Evolutionary conservation across 2,888 invertebrate genomes (phyloP), one percentile per base, ranked within the genome.

Genomic region (Cheilosia variabilis): DNA sequence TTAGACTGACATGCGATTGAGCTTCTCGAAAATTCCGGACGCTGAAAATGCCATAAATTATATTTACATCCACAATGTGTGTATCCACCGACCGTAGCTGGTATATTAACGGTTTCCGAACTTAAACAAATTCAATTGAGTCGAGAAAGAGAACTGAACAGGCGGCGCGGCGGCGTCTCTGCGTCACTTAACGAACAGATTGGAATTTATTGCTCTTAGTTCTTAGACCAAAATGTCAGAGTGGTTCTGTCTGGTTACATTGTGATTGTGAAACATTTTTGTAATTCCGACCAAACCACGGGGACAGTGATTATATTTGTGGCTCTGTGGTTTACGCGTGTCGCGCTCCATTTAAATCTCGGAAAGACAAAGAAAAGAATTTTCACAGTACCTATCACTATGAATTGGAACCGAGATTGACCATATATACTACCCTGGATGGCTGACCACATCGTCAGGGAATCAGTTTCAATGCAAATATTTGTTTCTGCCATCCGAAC

Each of bases 391-490:
- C 43, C 22, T 4, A n/a, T n/a, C n/a, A n/a, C 27, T 27, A 6
- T 34, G 2, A 50, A 53, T 43, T 34, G 15, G 45, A 71, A 31
- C 31, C 19, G 47, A 47, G 34, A 47, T 27, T 55, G 43, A n/a
- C 17, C n/a, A 1, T 15, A 1, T 15, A n/a, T 27, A 31, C 52
- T 31, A 17, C 52, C 10, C 37, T 50, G 62, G 31, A 63, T 50
- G 17, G 50, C 69, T 50, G 60, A 77, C 66, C 78, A 57, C 78
- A 37, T 13, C 37, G 13, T 13, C 17, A n/a, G 37, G 22, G 62
- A 68, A 68, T 60, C 65, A 43, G 82, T 72, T 60, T 72, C 72
- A 52, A 57, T 58, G 50, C 60, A 73, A 78, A 78, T 72, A 78
- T 82, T 82, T 78, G 65, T 24, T 43, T 52, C 17, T 47, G 57